phyloP scores from a whole-genome alignment of 1,140 invertebrate species.

The Aphaenogaster rudis region DNA sequence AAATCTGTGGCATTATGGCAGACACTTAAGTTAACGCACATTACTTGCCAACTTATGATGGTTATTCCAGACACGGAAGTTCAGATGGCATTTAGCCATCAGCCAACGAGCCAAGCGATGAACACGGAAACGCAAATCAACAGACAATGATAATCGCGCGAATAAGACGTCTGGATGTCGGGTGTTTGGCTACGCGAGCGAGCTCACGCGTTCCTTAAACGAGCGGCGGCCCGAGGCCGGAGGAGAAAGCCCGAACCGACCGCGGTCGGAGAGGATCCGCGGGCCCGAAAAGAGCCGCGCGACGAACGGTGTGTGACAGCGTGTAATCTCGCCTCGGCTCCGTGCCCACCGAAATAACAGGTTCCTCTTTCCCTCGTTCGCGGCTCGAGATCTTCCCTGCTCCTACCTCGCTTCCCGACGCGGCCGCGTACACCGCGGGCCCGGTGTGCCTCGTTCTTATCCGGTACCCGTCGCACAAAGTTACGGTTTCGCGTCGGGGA shows the following conservation, averaged over 20 bases:
- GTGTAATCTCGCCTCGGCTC: constrained; percentile 83
- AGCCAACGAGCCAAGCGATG: constrained; percentile 51
- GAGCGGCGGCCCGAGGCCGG: constrained; percentile 14
- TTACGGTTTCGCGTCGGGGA: constrained; percentile 68
- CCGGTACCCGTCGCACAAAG: constrained; percentile 39
- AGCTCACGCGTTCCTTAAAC: constrained; percentile 64
- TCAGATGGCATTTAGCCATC: constrained; percentile 51
- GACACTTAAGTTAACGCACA: constrained; percentile 4
- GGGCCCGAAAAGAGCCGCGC: constrained; percentile 68
- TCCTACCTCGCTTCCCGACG: neutral
- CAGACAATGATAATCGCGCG: constrained; percentile 81
- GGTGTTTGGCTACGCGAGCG: constrained; percentile 34
- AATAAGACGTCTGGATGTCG: constrained; percentile 81
- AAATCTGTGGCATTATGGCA: neutral
- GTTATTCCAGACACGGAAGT: constrained; percentile 41
- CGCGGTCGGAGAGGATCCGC: constrained; percentile 54
- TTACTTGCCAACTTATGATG: neutral
- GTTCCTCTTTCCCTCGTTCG: constrained; percentile 79
- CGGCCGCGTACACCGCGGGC: constrained; percentile 1
- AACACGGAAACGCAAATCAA: constrained; percentile 68
- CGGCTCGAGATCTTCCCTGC: constrained; percentile 61
- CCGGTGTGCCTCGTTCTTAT: constrained; percentile 4
- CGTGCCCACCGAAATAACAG: constrained; percentile 82
- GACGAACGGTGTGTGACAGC: constrained; percentile 82
- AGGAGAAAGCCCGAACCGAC: neutral